These are phyloP conservation scores for Cairina moschata DNA, from an alignment of 2,113 vertebrate species.

Conservation along the genomic window DNA sequence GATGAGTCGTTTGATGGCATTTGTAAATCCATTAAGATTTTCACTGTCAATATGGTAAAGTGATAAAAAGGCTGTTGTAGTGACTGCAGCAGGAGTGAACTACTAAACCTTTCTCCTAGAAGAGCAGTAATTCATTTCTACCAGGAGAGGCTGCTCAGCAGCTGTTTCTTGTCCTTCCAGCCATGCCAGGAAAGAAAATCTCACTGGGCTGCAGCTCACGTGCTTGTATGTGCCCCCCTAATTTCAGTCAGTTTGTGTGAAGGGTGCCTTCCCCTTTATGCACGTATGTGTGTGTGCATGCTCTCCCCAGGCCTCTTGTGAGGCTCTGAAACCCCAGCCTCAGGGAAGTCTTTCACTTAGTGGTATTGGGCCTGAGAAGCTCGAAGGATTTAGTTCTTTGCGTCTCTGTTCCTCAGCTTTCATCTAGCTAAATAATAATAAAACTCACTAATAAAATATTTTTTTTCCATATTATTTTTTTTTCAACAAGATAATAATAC, in stretches of 20 bases:
- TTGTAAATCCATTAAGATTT: neutral
- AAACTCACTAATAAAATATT: neutral
- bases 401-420: neutral
- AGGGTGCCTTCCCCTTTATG: neutral
- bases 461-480: neutral
- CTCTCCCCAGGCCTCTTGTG: neutral
- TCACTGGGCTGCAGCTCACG: neutral
- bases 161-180: neutral
- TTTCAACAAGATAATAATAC: neutral
- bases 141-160: conserved; percentile 55
- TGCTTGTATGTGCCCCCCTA: neutral
- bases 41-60: neutral
- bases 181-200: neutral
- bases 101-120: neutral
- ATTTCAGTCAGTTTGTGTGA: neutral
- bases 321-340: neutral
- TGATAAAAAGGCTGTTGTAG: neutral
- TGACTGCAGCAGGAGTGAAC: neutral
- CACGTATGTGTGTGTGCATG: fast-evolving
- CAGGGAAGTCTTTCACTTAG: neutral
- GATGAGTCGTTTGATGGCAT: neutral
- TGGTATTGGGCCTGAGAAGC: neutral
- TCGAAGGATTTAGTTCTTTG: neutral
- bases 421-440: neutral
- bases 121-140: conserved; percentile 20